phyloP scores from a whole-genome alignment of 2,888 invertebrate species.

The Melipona beecheii region DNA sequence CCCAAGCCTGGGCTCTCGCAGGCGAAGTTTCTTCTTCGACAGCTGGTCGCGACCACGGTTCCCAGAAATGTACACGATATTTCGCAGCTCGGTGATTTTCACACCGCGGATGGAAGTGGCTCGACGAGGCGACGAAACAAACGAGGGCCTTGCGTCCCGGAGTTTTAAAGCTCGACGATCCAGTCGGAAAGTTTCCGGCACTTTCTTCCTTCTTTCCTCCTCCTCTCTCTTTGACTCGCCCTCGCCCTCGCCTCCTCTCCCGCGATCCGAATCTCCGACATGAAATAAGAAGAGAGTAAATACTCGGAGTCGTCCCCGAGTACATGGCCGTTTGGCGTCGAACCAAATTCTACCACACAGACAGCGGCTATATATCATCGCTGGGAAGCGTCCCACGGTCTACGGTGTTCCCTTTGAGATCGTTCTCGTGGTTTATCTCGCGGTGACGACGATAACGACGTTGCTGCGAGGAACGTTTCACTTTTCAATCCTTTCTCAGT shows the following conservation, averaged over 20 bases:
- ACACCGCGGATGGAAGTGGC: conserved; percentile 12
- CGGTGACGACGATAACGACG: conserved; percentile 52
- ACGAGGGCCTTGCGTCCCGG: conserved; percentile 14
- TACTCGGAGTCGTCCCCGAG: conserved; percentile 55
- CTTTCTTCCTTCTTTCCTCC: conserved; percentile 13
- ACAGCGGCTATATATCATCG: conserved; percentile 46
- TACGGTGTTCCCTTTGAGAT: conserved; percentile 55
- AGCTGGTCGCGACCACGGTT: neutral
- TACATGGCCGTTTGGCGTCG: conserved; percentile 68
- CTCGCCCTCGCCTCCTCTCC: conserved; percentile 17
- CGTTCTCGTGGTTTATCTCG: conserved; percentile 51
- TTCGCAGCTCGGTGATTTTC: conserved; percentile 30
- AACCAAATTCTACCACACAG: conserved; percentile 62
- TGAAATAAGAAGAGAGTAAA: conserved; percentile 68
- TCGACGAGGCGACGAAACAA: conserved; percentile 31
- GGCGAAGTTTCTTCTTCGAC: neutral
- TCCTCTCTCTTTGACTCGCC: neutral
- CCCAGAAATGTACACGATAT: neutral
- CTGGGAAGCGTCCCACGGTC: conserved; percentile 14
- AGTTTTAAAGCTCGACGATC: conserved; percentile 23
- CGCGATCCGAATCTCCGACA: conserved; percentile 48
- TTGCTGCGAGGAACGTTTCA: conserved; percentile 38
- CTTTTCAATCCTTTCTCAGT: conserved; percentile 8
- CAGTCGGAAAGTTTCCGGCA: conserved; percentile 7
- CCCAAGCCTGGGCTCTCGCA: neutral